Percentiles rank a stretch among this genome's conserved stretches.
Conservation (phyloP, 2,888 invertebrate species). For the Lypha dubia region DNA sequence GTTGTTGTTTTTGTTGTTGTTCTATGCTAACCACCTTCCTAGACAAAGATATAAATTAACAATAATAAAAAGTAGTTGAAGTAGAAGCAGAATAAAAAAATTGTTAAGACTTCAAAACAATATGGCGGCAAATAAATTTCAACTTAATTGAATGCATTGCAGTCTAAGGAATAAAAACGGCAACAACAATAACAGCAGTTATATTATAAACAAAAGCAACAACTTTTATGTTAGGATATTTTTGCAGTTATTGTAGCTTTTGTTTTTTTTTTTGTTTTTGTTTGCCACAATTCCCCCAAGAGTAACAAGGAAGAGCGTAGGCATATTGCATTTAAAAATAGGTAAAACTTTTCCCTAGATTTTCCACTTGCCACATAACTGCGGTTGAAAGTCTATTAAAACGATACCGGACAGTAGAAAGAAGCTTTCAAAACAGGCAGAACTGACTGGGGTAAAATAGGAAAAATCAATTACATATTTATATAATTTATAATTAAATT, state of each 20-base stretch:
- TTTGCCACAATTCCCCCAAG: slow-evolving; percentile 2
- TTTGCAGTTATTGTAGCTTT: not conserved
- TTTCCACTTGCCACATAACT: slow-evolving; percentile 36
- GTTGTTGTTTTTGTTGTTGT: too few relatives aligned
- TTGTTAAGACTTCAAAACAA: slow-evolving; percentile 63
- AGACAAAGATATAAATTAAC: slow-evolving; percentile 54
- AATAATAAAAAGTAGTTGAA: slow-evolving; percentile 16
- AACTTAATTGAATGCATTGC: slow-evolving; percentile 69
- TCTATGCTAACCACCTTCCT: slow-evolving; percentile 49
- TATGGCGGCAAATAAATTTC: slow-evolving; percentile 72
- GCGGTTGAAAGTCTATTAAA: slow-evolving; percentile 50
- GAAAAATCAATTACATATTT: too few relatives aligned
- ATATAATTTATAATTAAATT: too few relatives aligned
- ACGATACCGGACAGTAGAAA: not conserved
- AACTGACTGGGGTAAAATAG: not conserved
- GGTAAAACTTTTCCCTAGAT: slow-evolving; percentile 40
- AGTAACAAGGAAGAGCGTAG: not conserved
- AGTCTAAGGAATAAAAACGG: slow-evolving; percentile 39
- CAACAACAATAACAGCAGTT: slow-evolving; percentile 1
- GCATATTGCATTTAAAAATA: slow-evolving; percentile 22
- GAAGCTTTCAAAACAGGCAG: not conserved
- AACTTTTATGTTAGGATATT: slow-evolving; percentile 10
- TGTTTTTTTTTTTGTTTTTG: too few relatives aligned
- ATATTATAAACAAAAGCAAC: slow-evolving; percentile 18
- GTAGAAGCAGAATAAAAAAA: not conserved